Evolutionary conservation across 2,797 vertebrate species (phyloP), one percentile per base, ranked within the genome.

Genomic region (Hylomyscus alleni): DNA sequence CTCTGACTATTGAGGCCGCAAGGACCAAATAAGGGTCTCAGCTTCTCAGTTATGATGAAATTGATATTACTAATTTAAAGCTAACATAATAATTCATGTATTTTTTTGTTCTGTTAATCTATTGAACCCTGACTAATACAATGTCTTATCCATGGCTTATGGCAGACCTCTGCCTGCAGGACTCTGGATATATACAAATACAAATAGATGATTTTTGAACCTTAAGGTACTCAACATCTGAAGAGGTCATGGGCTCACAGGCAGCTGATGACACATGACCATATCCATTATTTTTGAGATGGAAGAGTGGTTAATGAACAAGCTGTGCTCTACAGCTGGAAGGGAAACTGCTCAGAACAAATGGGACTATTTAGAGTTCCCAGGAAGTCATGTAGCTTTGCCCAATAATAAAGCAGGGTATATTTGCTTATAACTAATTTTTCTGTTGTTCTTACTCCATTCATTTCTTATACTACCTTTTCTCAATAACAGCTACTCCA

Each of bases 401-500:
- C 54, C 62, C 90, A 89, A 73, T 58, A 77, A 56, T 31, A 87
- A 75, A 60, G 19, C 17, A 47, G 47, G 67, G 8, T 17, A 90
- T 26, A 0, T 24, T 73, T 75, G 31, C 7, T 29, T 54, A 10
- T 44, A 40, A 13, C 72, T 72, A 24, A 3, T 67, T 10, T 17
- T 40, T 50, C 6, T 37, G 26, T 13, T 26, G 13, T 2, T 34
- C 5, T 86, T 40, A 29, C 29, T 80, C 72, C 5, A 13, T 6
- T 29, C 2, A 17, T 2, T 34, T 6, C 1, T 13, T 2, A 65
- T 2, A 9, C 6, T 14, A 6, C 58, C 52, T 29, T 34, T 22
- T 88, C 8, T 20, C 78, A 73, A 6, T 44, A 12, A 17, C 19
- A 56, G 22, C 14, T 62, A n/a, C 37, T 76, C 47, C 17, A 44